phyloP scores from a whole-genome alignment of 2,113 vertebrate genomes.

The Piprites chloris region DNA sequence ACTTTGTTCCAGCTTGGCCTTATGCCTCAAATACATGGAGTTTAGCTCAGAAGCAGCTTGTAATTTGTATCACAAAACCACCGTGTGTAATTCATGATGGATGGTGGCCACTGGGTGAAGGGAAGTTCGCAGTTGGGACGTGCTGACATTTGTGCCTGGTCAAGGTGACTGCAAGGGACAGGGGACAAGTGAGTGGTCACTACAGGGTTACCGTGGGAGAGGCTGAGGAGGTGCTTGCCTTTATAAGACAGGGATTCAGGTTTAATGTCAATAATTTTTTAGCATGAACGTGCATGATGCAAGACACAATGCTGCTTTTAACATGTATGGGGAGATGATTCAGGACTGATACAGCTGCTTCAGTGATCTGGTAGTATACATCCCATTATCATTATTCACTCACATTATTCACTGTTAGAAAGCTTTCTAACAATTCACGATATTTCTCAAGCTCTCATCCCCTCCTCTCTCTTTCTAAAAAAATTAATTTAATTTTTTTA shows the following conservation, averaged over 20 bases:
- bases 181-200: neutral
- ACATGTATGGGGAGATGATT: neutral
- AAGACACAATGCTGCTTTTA: neutral
- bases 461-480: neutral
- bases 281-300: neutral
- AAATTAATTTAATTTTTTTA: neutral
- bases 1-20: slow-evolving; percentile 39
- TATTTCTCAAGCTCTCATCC: slow-evolving; percentile 29
- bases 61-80: neutral
- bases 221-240: neutral
- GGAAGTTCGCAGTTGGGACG: neutral
- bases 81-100: neutral
- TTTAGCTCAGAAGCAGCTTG: neutral
- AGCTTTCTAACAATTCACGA: slow-evolving; percentile 49
- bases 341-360: neutral
- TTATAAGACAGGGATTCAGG: neutral
- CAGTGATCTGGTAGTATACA: neutral
- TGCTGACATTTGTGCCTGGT: neutral
- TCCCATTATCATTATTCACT: slow-evolving; percentile 7
- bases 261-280: neutral
- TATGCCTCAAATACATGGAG: slow-evolving; percentile 5
- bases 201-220: neutral
- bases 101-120: neutral
- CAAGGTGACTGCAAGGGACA: neutral
- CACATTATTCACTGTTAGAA: slow-evolving; percentile 15